Evolutionary conservation across 2,888 invertebrate genomes (phyloP), one percentile per base, ranked within the genome.

Genomic region (Vesta saturnalis): DNA sequence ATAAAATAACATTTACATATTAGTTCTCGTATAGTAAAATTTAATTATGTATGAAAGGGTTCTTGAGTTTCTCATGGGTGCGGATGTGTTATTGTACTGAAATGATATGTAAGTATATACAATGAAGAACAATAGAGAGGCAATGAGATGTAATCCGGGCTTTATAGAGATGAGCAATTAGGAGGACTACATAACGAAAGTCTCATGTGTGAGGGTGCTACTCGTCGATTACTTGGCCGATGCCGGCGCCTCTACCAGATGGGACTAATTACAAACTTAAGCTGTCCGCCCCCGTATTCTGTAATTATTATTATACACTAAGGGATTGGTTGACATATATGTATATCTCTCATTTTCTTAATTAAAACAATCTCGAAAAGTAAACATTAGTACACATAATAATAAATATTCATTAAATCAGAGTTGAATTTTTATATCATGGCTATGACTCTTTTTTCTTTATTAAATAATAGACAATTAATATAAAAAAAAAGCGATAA

Each of bases 181-280:
- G 80, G 76, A 77, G 77, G 78, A 80, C 80, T 80, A 80, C 81
- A 80, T 80, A 79, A 79, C 78, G 73, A 74, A 77, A 81, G 83
- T 79, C 83, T 82, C 84, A 84, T 84, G 83, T 84, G 84, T 84
- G 84, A 82, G 81, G 81, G 79, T 80, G 80, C 79, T 77, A 80
- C 78, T 82, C 81, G 82, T 83, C 83, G 83, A 83, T 83, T 83
- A 82, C 83, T 82, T 80, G 81, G 79, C 78, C 82, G 79, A 78
- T 80, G 78, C 77, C 77, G 80, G 79, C 79, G 79, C 80, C 77
- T 78, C 80, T 79, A 80, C 83, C 83, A 84, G 83, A 83, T 84
- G 84, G 83, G 83, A 83, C 83, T 84, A 84, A 84, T 84, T 83
- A 84, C 82, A 77, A 82, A 83, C 83, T 83, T 83, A 83, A 83